Percentiles rank a stretch among this genome's conserved stretches.
Conservation (phyloP, 2,113 vertebrate genomes). For the Cyprinodon tularosa region DNA sequence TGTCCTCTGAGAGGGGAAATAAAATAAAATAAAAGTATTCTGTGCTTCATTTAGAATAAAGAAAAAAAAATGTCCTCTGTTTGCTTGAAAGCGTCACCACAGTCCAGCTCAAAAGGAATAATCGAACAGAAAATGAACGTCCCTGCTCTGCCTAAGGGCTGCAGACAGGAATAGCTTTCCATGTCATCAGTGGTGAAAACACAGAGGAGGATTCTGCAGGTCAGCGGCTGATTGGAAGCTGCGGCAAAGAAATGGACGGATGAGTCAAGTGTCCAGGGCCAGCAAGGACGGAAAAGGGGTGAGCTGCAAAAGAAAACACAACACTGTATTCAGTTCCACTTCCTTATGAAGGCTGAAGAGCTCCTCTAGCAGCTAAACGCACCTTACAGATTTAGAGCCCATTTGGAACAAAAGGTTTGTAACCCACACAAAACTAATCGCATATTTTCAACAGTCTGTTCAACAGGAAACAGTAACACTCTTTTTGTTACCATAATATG, state of each 20-base stretch:
- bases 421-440: no score
- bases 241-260: constrained; percentile 81
- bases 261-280: constrained; percentile 79
- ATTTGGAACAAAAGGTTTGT: background rate
- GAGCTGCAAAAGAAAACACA: constrained; percentile 77
- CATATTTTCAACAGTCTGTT: no score
- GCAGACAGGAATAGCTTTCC: background rate
- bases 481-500: background rate
- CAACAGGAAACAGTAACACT: no score
- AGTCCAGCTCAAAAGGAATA: constrained; percentile 32
- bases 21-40: constrained; percentile 35
- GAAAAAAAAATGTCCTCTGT: constrained; percentile 12
- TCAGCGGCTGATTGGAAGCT: constrained; percentile 87
- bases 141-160: constrained; percentile 18
- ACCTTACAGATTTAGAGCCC: background rate
- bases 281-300: constrained; percentile 92
- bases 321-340: background rate
- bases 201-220: background rate
- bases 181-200: constrained; percentile 5
- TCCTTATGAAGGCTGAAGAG: background rate
- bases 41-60: constrained; percentile 10
- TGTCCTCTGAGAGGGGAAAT: constrained; percentile 32
- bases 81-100: constrained; percentile 17
- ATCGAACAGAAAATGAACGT: constrained; percentile 24
- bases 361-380: background rate